Evolutionary conservation across 2,113 vertebrate species (phyloP), one percentile per base, ranked within the genome.

Genomic region (Pelodiscus sinensis): DNA sequence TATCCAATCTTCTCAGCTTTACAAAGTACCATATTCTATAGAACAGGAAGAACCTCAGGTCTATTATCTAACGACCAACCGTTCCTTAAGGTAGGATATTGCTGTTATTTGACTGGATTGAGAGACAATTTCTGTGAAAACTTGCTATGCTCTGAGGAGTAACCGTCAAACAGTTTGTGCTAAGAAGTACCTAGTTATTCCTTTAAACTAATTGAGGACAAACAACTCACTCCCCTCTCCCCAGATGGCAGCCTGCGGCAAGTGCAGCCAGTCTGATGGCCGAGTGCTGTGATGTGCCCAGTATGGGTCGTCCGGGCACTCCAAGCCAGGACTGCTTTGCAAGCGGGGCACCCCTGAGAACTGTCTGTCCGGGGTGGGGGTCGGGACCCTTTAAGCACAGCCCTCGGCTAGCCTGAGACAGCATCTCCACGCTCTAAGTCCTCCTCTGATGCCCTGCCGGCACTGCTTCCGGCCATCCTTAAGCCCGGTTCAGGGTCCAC

Each of bases 191-290:
- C 18, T 2, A 2, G 2, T 52, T 12, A 6, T 50, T 25, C 11
- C 14, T 54, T 44, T 44, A 44, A 44, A 44, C 79, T 75, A 58
- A 85, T 0, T 12, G 62, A 77, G 52, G 87, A 5, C 29, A 13
- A 91, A 79, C 2, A 15, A 94, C 96, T 97, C 95, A 98, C 97
- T n/a, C n/a, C n/a, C n/a, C n/a, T n/a, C n/a, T n/a, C n/a, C n/a
- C n/a, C n/a, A n/a, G n/a, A n/a, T n/a, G n/a, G n/a, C n/a, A n/a
- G n/a, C n/a, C n/a, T 77, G 95, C 92, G 12, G 93, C n/a, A n/a
- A n/a, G n/a, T n/a, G n/a, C n/a, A n/a, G n/a, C n/a, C n/a, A n/a
- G n/a, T n/a, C n/a, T n/a, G n/a, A n/a, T n/a, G n/a, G n/a, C n/a
- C n/a, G n/a, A n/a, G n/a, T n/a, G n/a, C n/a, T n/a, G n/a, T n/a